Conservation (phyloP, 2,888 invertebrate genomes). For the Sialis lutaria region DNA sequence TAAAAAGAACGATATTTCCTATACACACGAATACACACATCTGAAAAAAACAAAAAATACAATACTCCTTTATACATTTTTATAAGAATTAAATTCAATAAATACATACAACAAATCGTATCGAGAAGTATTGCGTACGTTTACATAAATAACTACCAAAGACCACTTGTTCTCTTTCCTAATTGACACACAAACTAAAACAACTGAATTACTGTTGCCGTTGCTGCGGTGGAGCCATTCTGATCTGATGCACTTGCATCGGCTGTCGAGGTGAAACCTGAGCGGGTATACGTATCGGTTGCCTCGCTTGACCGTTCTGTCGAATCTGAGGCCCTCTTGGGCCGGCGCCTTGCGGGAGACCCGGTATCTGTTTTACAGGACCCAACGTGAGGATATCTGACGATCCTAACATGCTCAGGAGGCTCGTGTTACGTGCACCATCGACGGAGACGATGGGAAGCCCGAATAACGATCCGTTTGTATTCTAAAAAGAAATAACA, state of each 20-base stretch:
- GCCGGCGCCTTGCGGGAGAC: background rate
- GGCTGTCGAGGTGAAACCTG: slow-evolving; percentile 69
- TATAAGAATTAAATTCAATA: too few species aligned
- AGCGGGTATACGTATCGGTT: slow-evolving; percentile 34
- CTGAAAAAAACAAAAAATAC: too few species aligned
- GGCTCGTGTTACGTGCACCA: slow-evolving; percentile 37
- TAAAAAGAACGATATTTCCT: too few species aligned
- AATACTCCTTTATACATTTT: too few species aligned
- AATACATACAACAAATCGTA: too few species aligned
- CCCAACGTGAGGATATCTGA: slow-evolving; percentile 54
- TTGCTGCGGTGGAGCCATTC: slow-evolving; percentile 54
- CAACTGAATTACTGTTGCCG: slow-evolving; percentile 28
- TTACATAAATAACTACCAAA: too few species aligned
- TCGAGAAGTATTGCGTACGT: too few species aligned
- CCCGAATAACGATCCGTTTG: slow-evolving; percentile 23
- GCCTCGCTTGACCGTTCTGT: background rate
- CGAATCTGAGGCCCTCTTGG: background rate
- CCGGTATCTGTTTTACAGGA: slow-evolving; percentile 41
- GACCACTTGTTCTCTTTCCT: too few species aligned
- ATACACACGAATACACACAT: too few species aligned
- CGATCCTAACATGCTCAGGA: slow-evolving; percentile 44
- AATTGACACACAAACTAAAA: too few species aligned
- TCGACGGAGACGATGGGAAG: slow-evolving; percentile 53
- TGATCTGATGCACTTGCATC: slow-evolving; percentile 62
- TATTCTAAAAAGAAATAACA: slow-evolving; percentile 31